Conservation (phyloP, 2,888 invertebrate species). For the Habrosyne pyritoides region DNA sequence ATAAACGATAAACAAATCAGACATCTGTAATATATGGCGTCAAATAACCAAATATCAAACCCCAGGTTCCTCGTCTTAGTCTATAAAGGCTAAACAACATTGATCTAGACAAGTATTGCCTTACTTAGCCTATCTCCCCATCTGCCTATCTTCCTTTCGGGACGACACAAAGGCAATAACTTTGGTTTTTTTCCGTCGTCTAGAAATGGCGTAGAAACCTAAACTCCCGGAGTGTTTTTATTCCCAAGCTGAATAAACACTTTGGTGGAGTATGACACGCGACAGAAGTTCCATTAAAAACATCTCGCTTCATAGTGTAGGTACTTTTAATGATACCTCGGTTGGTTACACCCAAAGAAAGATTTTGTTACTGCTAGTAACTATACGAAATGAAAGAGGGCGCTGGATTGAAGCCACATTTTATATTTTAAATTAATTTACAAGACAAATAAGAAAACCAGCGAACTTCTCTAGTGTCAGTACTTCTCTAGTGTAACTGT, state of each 20-base stretch:
- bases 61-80: too few species aligned
- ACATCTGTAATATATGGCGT: background rate
- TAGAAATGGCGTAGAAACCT: slow-evolving; percentile 2
- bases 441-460: too few species aligned
- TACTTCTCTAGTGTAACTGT: too few species aligned
- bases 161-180: background rate
- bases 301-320: background rate
- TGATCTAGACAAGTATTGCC: background rate
- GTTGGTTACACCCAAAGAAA: too few species aligned
- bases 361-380: too few species aligned
- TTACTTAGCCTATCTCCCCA: background rate
- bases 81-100: background rate
- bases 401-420: too few species aligned
- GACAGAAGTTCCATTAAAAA: background rate
- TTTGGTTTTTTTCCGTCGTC: background rate
- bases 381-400: too few species aligned
- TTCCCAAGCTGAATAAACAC: slow-evolving; percentile 5
- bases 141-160: background rate
- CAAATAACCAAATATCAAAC: too few species aligned
- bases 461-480: too few species aligned
- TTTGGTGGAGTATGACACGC: background rate
- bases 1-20: background rate
- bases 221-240: slow-evolving; percentile 3
- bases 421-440: too few species aligned
- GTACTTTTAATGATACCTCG: too few species aligned